Evolutionary conservation across 92 coral and sea anemone genomes (phyloP), one percentile per base, ranked within the genome.

Genomic region (Palythoa grandis): DNA sequence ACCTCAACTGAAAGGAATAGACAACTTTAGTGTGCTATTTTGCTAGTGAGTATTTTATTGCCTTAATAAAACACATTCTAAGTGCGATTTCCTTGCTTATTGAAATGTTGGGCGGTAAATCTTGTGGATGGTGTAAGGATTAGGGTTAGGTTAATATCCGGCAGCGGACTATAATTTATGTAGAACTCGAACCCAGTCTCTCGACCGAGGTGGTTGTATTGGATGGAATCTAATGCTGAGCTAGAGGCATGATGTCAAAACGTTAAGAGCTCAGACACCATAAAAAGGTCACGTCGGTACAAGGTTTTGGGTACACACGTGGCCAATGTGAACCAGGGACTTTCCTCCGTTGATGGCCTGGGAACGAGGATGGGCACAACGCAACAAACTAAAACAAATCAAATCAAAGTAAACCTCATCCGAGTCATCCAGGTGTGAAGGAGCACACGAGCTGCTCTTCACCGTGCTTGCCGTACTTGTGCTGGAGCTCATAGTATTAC

Each of bases 381-480:
- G 65, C 48, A 54, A 76, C 11, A 76, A 76, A 53, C 7, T 54
- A 54, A 80, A 80, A 22, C 7, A 80, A 80, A 80, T 80, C 74
- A 80, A 80, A 65, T 48, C 11, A 80, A 80, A 80, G 16, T 69
- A 70, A 80, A 80, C 99, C 76, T 87, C 83, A 56, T 97, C 99
- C 5, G 98, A 93, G 84, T 97, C 99, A 0, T 90, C 90, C 68
- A 88, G 74, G 68, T 84, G 88, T n/a, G 88, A 74, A n/a, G 92
- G 92, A 11, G 98, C 97, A 82, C 94, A 92, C 9, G 99, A 95
- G 68, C 99, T 97, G 85, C 98, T 97, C 89, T 95, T 95, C 23
- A 97, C 96, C 19, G 99, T 97, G 82, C 99, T 97, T 6, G 99
- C 99, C 50, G 98, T 97, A 76, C 98, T 95, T 38, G 98, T 95